These are phyloP conservation scores for Baronia brevicornis DNA, from an alignment of 2,888 invertebrate species.

Conservation along the genomic window DNA sequence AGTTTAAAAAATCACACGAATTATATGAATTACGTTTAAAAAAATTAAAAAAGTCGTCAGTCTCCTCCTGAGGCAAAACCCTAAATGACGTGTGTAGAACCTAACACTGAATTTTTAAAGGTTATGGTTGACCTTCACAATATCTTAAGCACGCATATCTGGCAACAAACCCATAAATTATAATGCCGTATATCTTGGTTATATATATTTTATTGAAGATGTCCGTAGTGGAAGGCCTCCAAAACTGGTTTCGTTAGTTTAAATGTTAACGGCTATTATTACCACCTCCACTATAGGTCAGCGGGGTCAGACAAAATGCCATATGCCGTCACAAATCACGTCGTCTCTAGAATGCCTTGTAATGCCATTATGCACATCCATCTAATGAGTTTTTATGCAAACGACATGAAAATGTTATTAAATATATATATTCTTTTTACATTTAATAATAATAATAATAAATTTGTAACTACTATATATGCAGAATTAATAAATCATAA, in stretches of 20 bases:
- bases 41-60: too few species aligned
- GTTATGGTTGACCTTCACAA: conserved; percentile 18
- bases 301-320: conserved; percentile 34
- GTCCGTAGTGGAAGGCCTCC: conserved; percentile 31
- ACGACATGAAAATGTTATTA: conserved; percentile 2
- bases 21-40: too few species aligned
- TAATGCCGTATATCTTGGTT: conserved; percentile 24
- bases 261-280: conserved; percentile 70
- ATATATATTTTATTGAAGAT: conserved; percentile 29
- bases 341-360: conserved; percentile 17
- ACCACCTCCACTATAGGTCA: conserved; percentile 40
- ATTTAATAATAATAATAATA: background rate
- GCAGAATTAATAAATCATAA: too few species aligned
- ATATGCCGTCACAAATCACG: conserved; percentile 26
- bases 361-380: conserved; percentile 3
- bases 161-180: conserved; percentile 39
- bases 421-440: background rate
- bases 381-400: too few species aligned
- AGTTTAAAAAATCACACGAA: too few species aligned
- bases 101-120: too few species aligned
- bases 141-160: conserved; percentile 25
- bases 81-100: too few species aligned
- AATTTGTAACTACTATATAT: too few species aligned
- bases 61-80: too few species aligned
- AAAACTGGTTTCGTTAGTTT: conserved; percentile 52